Evolutionary conservation across 2,888 invertebrate species (phyloP).

Genomic region (Spatulosminthurus flaviceps): DNA sequence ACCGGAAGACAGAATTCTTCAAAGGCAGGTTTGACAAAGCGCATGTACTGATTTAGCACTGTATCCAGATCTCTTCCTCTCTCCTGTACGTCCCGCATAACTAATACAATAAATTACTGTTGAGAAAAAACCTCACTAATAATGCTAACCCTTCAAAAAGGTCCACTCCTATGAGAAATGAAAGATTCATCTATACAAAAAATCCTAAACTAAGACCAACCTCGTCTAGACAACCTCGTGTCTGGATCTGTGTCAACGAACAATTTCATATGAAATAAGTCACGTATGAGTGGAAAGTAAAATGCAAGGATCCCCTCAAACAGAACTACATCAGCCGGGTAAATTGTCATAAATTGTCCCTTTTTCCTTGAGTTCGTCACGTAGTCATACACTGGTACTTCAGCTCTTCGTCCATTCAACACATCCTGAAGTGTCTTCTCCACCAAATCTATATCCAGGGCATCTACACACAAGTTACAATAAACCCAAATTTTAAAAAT

Average conservation of each 20-base stretch:
- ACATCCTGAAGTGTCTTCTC: constrained; percentile 82
- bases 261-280: constrained; percentile 97
- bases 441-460: constrained; percentile 90
- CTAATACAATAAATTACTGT: constrained; percentile 68
- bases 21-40: constrained; percentile 99
- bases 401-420: constrained; percentile 83
- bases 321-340: constrained; percentile 95
- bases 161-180: no score
- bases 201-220: constrained; percentile 69
- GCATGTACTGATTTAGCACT: constrained; percentile 95
- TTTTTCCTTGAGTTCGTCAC: constrained; percentile 83
- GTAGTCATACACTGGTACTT: constrained; percentile 89
- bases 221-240: constrained; percentile 93
- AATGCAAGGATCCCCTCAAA: constrained; percentile 98
- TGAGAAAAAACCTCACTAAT: neutral
- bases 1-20: constrained; percentile 98
- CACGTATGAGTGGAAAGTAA: constrained; percentile 93
- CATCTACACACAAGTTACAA: constrained; percentile 71
- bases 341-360: constrained; percentile 80
- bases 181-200: no score
- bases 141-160: no score
- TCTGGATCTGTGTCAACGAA: constrained; percentile 99
- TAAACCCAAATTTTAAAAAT: neutral
- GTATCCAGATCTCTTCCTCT: constrained; percentile 92
- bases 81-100: constrained; percentile 94